Evolutionary conservation across 1,140 invertebrate genomes (phyloP).

Genomic region (Aphidius gifuensis): DNA sequence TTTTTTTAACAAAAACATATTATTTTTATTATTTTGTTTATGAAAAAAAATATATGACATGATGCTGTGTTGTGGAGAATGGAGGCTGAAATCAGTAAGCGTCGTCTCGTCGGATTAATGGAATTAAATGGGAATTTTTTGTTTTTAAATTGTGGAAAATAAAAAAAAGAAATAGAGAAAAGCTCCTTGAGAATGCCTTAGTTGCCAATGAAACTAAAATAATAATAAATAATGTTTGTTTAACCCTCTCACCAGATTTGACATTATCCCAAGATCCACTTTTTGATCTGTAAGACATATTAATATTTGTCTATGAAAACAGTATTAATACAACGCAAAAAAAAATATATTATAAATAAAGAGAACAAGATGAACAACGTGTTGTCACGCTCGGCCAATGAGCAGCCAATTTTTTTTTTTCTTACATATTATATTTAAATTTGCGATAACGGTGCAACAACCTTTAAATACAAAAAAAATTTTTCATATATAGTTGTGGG

Average conservation of each 20-base stretch:
- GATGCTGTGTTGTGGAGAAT: too few species aligned
- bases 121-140: too few species aligned
- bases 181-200: slow-evolving; percentile 6
- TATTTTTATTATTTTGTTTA: not conserved
- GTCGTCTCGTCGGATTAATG: slow-evolving; percentile 10
- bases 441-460: not conserved
- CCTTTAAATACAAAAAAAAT: not conserved
- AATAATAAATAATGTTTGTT: slow-evolving; percentile 8
- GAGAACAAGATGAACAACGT: slow-evolving; percentile 28
- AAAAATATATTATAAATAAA: slow-evolving; percentile 3
- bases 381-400: slow-evolving; percentile 48
- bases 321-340: not conserved
- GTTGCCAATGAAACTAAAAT: not conserved
- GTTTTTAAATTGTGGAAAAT: not conserved
- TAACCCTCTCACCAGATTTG: not conserved
- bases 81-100: too few species aligned
- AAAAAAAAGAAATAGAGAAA: slow-evolving; percentile 7
- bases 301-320: too few species aligned
- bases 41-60: too few species aligned
- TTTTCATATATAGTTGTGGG: too few species aligned
- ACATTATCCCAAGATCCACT: slow-evolving; percentile 14
- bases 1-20: not conserved
- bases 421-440: not conserved
- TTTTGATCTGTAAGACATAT: not conserved
- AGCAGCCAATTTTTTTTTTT: slow-evolving; percentile 23